These are phyloP conservation scores for Vanacampus margaritifer DNA, from an alignment of 2,113 vertebrate species.

Conservation along the genomic window DNA sequence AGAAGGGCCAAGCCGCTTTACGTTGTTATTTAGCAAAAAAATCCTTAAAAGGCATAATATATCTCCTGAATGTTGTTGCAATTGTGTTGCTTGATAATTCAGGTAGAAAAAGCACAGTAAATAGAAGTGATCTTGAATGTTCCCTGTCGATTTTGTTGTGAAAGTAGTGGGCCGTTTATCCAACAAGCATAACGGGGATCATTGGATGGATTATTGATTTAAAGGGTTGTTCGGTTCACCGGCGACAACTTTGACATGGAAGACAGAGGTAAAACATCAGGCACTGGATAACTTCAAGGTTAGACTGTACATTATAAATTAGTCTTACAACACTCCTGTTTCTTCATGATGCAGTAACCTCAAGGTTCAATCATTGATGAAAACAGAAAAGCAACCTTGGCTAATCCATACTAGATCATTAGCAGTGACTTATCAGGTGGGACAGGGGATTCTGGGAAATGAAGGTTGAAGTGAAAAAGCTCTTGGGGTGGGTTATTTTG, in stretches of 20 bases:
- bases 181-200: slow-evolving; percentile 10
- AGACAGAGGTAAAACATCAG: slow-evolving; percentile 9
- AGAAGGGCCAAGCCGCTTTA: background rate
- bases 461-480: slow-evolving; percentile 7
- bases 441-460: slow-evolving; percentile 15
- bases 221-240: slow-evolving; percentile 7
- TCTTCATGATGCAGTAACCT: slow-evolving; percentile 22
- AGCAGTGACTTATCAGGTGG: slow-evolving; percentile 23
- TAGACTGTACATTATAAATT: slow-evolving; percentile 18
- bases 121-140: slow-evolving; percentile 10
- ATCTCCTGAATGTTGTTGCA: background rate
- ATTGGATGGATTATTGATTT: slow-evolving; percentile 34
- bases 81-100: background rate
- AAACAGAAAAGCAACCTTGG: slow-evolving; percentile 25
- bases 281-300: slow-evolving; percentile 20
- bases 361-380: slow-evolving; percentile 35
- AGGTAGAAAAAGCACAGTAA: slow-evolving; percentile 12
- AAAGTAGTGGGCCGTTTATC: slow-evolving; percentile 26
- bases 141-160: slow-evolving; percentile 28
- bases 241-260: slow-evolving; percentile 9
- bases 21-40: too few relatives aligned
- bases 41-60: too few relatives aligned
- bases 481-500: background rate
- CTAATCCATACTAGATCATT: slow-evolving; percentile 50
- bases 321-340: slow-evolving; percentile 13